Percentiles rank a stretch among this genome's conserved stretches.
Evolutionary conservation across 2,797 vertebrate genomes (phyloP).

Genomic region (Amblyopsis hoosieri): DNA sequence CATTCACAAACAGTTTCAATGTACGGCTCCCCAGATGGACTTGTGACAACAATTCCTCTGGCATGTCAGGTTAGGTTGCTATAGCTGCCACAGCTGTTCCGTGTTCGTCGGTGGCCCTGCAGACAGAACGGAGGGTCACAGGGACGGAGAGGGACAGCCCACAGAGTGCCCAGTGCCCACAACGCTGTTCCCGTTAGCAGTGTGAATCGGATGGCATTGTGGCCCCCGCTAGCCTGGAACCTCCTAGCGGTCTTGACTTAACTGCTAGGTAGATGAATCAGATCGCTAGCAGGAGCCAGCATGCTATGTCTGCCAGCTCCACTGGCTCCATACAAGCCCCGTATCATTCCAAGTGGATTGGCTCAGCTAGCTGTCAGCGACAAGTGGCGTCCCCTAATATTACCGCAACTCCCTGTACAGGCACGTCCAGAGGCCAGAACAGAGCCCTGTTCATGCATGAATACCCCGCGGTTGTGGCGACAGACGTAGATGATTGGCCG

Average conservation of each 20-base stretch:
- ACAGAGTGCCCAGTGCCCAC: constrained; percentile 21
- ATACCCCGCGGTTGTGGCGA: constrained; percentile 39
- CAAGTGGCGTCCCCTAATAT: constrained; percentile 66
- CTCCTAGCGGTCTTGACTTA: constrained; percentile 50
- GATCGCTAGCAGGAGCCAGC: constrained; percentile 52
- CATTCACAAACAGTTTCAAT: too few relatives aligned
- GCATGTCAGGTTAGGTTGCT: too few relatives aligned
- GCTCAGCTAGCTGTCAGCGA: constrained; percentile 57
- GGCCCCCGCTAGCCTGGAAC: constrained; percentile 58
- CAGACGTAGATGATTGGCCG: constrained; percentile 71
- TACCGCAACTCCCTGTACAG: constrained; percentile 54
- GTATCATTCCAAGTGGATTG: constrained; percentile 65
- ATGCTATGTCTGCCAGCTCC: constrained; percentile 50
- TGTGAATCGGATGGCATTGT: constrained; percentile 57
- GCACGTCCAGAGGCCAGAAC: constrained; percentile 30
- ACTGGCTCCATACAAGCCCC: constrained; percentile 47
- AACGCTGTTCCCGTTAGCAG: constrained; percentile 16
- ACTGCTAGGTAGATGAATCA: constrained; percentile 67
- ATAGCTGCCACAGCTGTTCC: neutral
- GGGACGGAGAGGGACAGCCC: constrained; percentile 9
- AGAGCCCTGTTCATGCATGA: constrained; percentile 53
- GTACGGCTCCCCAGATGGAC: too few relatives aligned
- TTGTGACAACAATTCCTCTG: too few relatives aligned
- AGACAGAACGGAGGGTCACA: neutral
- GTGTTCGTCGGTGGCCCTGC: neutral